phyloP scores from a whole-genome alignment of 2,113 vertebrate genomes.

The Microcebus lehilahytsara region DNA sequence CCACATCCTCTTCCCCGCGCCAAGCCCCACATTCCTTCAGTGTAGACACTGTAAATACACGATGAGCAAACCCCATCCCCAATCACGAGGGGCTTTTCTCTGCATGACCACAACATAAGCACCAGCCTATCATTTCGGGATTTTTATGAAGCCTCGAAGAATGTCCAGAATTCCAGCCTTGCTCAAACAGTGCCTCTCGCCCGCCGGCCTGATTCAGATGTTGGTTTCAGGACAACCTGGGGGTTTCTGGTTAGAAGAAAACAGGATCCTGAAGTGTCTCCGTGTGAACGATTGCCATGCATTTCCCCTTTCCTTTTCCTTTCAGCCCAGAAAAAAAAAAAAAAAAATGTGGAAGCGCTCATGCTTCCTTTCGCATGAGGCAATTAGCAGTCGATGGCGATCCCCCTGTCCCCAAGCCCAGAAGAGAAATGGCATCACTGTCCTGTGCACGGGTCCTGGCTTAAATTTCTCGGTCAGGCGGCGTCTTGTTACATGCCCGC shows the following conservation, averaged over 20 bases:
- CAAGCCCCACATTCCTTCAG: constrained; percentile 63
- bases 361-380: constrained; percentile 33
- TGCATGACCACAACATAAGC: constrained; percentile 61
- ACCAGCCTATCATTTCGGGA: constrained; percentile 60
- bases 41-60: constrained; percentile 53
- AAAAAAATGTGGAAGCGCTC: not conserved
- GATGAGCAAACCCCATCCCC: constrained; percentile 38
- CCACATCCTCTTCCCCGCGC: not conserved
- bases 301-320: not conserved
- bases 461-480: constrained; percentile 9
- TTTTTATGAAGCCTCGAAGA: constrained; percentile 62
- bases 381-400: constrained; percentile 10
- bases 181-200: not conserved
- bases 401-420: not conserved
- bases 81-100: constrained; percentile 60
- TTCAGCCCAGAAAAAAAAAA: not conserved
- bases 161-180: constrained; percentile 67
- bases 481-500: constrained; percentile 52
- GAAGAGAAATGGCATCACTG: not conserved
- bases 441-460: not conserved
- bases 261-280: not conserved
- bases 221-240: not conserved
- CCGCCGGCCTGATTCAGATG: not conserved
- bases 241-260: constrained; percentile 45
- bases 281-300: not conserved